Evolutionary conservation across 2,113 vertebrate species (phyloP).

Genomic region (Lophochroa leadbeateri): DNA sequence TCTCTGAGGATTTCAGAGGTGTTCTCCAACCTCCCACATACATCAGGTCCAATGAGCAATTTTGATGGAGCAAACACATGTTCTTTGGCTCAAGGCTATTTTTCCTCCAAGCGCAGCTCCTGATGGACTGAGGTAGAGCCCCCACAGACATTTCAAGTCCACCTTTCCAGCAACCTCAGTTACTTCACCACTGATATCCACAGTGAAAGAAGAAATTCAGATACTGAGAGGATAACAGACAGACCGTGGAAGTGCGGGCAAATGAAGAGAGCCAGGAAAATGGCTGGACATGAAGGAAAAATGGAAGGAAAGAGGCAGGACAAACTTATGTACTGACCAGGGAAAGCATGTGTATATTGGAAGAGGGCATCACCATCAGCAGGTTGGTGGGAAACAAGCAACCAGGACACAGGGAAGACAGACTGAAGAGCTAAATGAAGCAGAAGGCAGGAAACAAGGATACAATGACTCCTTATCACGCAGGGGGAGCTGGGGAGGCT

Average conservation of each 20-base stretch:
- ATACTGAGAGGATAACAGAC: neutral
- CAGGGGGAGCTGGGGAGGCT: neutral
- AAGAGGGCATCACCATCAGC: neutral
- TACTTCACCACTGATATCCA: neutral
- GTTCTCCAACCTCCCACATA: neutral
- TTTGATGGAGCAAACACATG: accelerated
- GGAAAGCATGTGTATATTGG: neutral
- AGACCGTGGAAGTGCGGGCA: accelerated
- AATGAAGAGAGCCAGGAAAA: neutral
- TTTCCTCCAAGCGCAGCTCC: neutral
- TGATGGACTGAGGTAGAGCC: neutral
- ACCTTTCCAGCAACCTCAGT: neutral
- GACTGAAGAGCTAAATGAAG: neutral
- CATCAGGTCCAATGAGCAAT: neutral
- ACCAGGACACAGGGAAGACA: neutral
- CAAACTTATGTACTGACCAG: neutral
- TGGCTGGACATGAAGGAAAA: neutral
- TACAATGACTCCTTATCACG: accelerated
- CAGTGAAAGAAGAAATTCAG: neutral
- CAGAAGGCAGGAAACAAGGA: neutral
- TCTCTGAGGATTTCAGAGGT: neutral
- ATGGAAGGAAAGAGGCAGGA: neutral
- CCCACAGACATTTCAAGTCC: neutral
- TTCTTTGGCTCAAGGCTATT: neutral
- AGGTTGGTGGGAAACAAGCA: neutral